Conservation (phyloP, 2,113 vertebrate species). For the Corythoichthys haematopterus region DNA sequence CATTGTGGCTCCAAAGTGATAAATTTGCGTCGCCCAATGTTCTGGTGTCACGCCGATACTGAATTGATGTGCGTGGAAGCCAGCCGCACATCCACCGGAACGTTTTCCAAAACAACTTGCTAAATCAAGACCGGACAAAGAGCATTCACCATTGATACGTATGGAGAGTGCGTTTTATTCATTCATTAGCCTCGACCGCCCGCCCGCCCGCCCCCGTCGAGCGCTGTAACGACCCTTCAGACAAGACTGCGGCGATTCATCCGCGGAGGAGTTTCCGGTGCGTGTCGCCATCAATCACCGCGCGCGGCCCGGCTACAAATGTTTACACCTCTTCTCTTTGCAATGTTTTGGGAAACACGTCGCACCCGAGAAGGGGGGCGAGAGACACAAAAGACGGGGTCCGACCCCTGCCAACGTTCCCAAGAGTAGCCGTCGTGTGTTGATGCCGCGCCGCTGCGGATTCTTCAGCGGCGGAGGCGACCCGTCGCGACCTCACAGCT, state of each 20-base stretch:
- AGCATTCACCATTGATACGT: slow-evolving; percentile 50
- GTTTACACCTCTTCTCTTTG: slow-evolving; percentile 27
- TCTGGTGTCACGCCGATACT: slow-evolving; percentile 13
- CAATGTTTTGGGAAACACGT: slow-evolving; percentile 27
- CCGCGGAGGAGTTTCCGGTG: slow-evolving; percentile 50
- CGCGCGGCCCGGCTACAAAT: slow-evolving; percentile 15
- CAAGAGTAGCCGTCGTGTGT: background rate
- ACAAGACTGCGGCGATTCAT: slow-evolving; percentile 31
- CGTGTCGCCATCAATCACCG: slow-evolving; percentile 54
- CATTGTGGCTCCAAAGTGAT: slow-evolving; percentile 25
- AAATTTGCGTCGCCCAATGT: slow-evolving; percentile 31
- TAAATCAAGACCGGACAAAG: slow-evolving; percentile 57
- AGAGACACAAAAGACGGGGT: background rate
- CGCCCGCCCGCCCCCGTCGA: slow-evolving; percentile 40
- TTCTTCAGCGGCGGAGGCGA: slow-evolving; percentile 11
- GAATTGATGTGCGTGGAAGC: slow-evolving; percentile 29
- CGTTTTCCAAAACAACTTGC: slow-evolving; percentile 54
- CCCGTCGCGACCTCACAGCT: slow-evolving; percentile 38
- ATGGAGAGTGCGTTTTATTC: slow-evolving; percentile 45
- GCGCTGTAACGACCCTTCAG: slow-evolving; percentile 47
- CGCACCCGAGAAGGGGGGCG: slow-evolving; percentile 15
- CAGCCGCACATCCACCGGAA: slow-evolving; percentile 32
- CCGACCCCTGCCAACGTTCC: slow-evolving; percentile 7
- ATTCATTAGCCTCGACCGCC: slow-evolving; percentile 51
- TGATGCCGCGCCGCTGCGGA: slow-evolving; percentile 16